Evolutionary conservation across 2,888 invertebrate species (phyloP).

Genomic region (Linnaemya tessellans): DNA sequence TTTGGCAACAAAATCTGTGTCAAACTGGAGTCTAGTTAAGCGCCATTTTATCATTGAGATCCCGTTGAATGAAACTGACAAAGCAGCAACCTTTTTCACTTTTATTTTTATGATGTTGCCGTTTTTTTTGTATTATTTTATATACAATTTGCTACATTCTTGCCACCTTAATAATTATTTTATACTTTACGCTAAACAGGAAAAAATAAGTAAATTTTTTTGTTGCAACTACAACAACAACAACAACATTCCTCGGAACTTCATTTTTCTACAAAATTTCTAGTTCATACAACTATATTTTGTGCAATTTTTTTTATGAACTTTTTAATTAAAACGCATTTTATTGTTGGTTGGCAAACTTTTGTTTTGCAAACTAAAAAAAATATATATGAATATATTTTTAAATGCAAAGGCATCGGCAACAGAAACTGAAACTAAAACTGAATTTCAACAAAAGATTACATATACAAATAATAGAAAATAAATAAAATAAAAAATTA

Average conservation of each 20-base stretch:
- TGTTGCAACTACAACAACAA: conserved; percentile 5
- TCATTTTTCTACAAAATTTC: conserved; percentile 44
- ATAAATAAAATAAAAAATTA: conserved; percentile 4
- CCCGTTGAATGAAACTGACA: neutral
- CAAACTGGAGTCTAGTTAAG: neutral
- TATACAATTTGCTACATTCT: conserved; percentile 28
- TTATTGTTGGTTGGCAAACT: conserved; percentile 56
- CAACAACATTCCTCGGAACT: conserved; percentile 45
- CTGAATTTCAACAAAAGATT: conserved; percentile 33
- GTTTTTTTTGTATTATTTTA: neutral
- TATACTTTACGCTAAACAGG: conserved; percentile 14
- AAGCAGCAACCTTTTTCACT: neutral
- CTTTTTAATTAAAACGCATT: conserved; percentile 61
- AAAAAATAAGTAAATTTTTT: conserved; percentile 8
- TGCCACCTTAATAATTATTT: conserved; percentile 42
- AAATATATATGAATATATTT: conserved; percentile 14
- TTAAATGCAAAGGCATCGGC: conserved; percentile 30
- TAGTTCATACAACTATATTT: conserved; percentile 60
- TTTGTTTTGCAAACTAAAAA: conserved; percentile 41
- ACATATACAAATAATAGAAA: neutral
- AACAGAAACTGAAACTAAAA: conserved; percentile 49
- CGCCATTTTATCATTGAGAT: neutral
- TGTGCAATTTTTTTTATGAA: conserved; percentile 4
- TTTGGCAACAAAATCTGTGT: conserved; percentile 33
- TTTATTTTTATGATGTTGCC: neutral